Evolutionary conservation across 2,797 vertebrate species (phyloP), one percentile per base, ranked within the genome.

Genomic region (Pteronotus mesoamericanus): DNA sequence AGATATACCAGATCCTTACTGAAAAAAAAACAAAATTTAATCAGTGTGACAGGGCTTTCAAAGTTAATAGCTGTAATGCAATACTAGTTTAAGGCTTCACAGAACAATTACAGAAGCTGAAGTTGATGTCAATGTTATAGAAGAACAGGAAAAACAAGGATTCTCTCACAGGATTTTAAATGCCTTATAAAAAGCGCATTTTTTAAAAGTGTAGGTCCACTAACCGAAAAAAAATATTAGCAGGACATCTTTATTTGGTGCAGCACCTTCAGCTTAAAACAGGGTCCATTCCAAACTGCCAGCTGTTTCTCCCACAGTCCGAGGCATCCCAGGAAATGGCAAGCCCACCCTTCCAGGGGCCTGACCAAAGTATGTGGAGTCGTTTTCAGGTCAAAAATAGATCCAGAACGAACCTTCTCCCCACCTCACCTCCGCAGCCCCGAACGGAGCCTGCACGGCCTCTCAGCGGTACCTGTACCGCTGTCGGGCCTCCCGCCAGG

Each of bases 181-280:
- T 85, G 15, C 9, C 32, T 74, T 89, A 29, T 7, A 89, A 77
- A 75, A 84, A 86, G 8, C 32, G 84, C 16, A 46, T 93, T 74
- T 77, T 87, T 91, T 64, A 75, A 94, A 89, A 86, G 37, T 15
- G 39, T 61, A 44, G 48, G 15, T 87, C 88, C 88, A 16, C 72
- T 88, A 68, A 84, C 3, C 74, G 42, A 89, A 84, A 79, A 48
- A 72, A 69, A 26, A 34, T 10, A 11, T n/a, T 16, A 86, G 19
- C 9, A 12, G 61, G 51, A 37, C 66, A 21, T 37, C 26, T 89
- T 29, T 7, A 51, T 9, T 24, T 72, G 44, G 48, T 69, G 29
- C n/a, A 74, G n/a, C 44, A 75, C 80, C 68, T 75, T 69, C 59
- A 68, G 37, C 32, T 84, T 89, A 72, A 68, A 95, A 61, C 34